phyloP scores from a whole-genome alignment of 2,888 invertebrate genomes.

The Abrostola triplasia region DNA sequence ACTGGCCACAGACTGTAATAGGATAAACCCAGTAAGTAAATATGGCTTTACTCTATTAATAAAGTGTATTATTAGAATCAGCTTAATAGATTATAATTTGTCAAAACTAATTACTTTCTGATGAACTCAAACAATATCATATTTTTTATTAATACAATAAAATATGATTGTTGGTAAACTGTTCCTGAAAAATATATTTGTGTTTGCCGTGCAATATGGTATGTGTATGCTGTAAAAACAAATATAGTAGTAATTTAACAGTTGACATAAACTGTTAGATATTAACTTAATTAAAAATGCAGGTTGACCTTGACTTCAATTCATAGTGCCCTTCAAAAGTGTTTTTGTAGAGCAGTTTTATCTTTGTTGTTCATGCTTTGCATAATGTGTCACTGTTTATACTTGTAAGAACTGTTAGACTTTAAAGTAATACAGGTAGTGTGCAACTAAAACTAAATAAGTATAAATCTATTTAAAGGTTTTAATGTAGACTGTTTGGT shows the following conservation, averaged over 20 bases:
- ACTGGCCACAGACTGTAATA: constrained; percentile 97
- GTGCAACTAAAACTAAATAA: too few relatives aligned
- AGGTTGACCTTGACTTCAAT: constrained; percentile 7
- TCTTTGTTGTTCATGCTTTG: constrained; percentile 10
- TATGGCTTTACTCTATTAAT: not conserved
- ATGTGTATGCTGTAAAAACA: too few relatives aligned
- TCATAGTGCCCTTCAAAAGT: not conserved
- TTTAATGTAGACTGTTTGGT: too few relatives aligned
- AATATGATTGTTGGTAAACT: too few relatives aligned
- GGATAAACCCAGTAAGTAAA: constrained; percentile 92
- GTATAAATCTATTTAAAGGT: too few relatives aligned
- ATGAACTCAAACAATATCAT: not conserved
- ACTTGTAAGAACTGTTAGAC: not conserved
- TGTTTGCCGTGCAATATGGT: too few relatives aligned
- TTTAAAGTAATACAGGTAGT: too few relatives aligned
- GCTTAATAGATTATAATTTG: not conserved
- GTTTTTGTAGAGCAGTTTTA: not conserved
- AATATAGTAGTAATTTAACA: too few relatives aligned
- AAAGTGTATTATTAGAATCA: not conserved
- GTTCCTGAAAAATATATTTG: too few relatives aligned
- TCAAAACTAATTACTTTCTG: not conserved
- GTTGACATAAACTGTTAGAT: too few relatives aligned
- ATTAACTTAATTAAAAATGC: too few relatives aligned
- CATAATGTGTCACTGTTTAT: not conserved
- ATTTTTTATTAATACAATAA: too few relatives aligned